phyloP scores from a whole-genome alignment of 2,113 vertebrate genomes.

The Cochlearius cochlearius region DNA sequence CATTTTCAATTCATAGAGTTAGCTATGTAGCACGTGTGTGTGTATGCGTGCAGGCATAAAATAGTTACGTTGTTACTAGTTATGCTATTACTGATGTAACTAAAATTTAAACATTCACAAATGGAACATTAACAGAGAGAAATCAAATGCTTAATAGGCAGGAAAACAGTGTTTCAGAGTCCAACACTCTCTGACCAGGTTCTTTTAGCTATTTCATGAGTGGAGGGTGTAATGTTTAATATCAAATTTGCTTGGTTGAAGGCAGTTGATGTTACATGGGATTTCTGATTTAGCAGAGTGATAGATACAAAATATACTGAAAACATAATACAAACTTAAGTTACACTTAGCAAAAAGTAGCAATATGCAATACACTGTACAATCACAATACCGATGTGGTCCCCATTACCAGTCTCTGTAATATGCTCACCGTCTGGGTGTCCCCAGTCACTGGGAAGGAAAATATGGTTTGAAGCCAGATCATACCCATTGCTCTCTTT shows the following conservation, averaged over 20 bases:
- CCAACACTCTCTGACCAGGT: neutral
- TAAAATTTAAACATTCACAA: neutral
- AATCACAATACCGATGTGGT: neutral
- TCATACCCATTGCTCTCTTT: neutral
- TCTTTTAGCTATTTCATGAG: neutral
- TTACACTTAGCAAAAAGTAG: neutral
- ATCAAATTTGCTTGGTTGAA: neutral
- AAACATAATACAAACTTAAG: neutral
- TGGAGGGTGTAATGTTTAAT: neutral
- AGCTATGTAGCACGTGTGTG: neutral
- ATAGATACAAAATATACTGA: neutral
- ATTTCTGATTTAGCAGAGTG: neutral
- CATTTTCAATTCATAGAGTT: neutral
- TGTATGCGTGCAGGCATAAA: neutral
- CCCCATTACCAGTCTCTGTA: neutral
- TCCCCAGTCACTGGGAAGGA: fast-evolving
- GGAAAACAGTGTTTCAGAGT: neutral
- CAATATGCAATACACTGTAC: fast-evolving
- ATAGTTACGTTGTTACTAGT: neutral
- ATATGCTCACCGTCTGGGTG: neutral
- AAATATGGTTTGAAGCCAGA: fast-evolving
- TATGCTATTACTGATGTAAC: neutral
- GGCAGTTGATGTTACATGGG: neutral
- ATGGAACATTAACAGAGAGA: neutral
- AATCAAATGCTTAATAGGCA: neutral